These are phyloP conservation scores for Lipophrys pholis DNA, from an alignment of 2,113 vertebrate species.

Conservation along the genomic window DNA sequence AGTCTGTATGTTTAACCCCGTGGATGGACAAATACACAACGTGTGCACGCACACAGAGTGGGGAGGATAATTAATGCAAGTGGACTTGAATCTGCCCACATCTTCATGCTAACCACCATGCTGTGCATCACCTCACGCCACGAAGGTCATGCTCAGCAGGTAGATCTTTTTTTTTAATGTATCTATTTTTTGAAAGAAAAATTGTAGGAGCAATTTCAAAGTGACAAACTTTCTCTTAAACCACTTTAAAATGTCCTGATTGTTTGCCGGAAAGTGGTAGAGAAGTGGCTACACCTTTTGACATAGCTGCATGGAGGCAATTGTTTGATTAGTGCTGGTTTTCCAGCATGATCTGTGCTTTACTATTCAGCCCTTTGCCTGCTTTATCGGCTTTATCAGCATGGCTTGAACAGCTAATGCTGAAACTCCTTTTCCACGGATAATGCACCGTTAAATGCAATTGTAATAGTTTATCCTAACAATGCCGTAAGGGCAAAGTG, in stretches of 20 bases:
- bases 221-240: conserved; percentile 14
- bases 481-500: no score
- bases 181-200: conserved; percentile 11
- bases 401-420: conserved; percentile 17
- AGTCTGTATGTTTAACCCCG: conserved; percentile 46
- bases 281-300: conserved; percentile 24
- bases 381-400: conserved; percentile 32
- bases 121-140: conserved; percentile 66
- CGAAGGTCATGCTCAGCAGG: conserved; percentile 70
- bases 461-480: not conserved
- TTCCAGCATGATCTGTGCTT: conserved; percentile 21
- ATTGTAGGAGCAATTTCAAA: conserved; percentile 32
- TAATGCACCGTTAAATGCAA: not conserved
- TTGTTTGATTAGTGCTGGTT: conserved; percentile 42
- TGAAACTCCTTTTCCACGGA: conserved; percentile 27
- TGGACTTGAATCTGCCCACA: conserved; percentile 48
- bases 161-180: conserved; percentile 1
- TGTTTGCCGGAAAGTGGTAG: conserved; percentile 34
- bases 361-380: conserved; percentile 9
- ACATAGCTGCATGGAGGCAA: conserved; percentile 14
- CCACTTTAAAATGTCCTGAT: conserved; percentile 33
- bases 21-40: conserved; percentile 3
- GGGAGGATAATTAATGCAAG: conserved; percentile 55
- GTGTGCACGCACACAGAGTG: conserved; percentile 26
- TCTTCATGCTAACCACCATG: conserved; percentile 54